A percentile compares a stretch with the other conserved stretches of the same genome.
phyloP scores from a whole-genome alignment of 2,888 invertebrate species.

The Nomada lathburiana region DNA sequence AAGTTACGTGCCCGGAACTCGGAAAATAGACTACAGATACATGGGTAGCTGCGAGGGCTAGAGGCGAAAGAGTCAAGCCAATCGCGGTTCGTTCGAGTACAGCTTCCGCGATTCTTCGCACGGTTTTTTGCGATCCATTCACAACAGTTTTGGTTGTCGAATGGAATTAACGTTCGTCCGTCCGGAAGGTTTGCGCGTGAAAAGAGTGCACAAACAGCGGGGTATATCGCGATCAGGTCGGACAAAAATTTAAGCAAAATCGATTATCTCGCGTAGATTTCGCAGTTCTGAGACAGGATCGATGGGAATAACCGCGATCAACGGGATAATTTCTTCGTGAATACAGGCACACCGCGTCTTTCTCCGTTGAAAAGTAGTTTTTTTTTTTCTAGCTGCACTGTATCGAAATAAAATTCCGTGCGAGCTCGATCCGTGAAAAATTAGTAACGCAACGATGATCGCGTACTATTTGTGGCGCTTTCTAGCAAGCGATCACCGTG shows the following conservation, averaged over 20 bases:
- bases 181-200: background rate
- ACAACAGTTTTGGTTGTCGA: too few species aligned
- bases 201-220: background rate
- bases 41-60: slow-evolving; percentile 22
- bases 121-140: slow-evolving; percentile 16
- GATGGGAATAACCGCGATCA: too few species aligned
- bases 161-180: background rate
- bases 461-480: slow-evolving; percentile 12
- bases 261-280: slow-evolving; percentile 26
- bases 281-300: background rate
- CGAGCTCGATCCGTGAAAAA: slow-evolving; percentile 29
- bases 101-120: background rate
- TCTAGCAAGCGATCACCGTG: background rate
- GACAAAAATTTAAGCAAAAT: slow-evolving; percentile 19
- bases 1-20: slow-evolving; percentile 35
- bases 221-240: slow-evolving; percentile 33
- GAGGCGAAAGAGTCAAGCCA: slow-evolving; percentile 20
- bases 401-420: slow-evolving; percentile 17
- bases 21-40: slow-evolving; percentile 54
- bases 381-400: background rate
- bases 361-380: too few species aligned
- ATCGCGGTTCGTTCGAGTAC: slow-evolving; percentile 41
- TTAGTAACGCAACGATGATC: slow-evolving; percentile 28
- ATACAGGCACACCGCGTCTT: background rate
- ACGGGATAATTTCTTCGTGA: slow-evolving; percentile 17